phyloP scores from a whole-genome alignment of 2,797 vertebrate genomes.

The Sebastes dallii region DNA sequence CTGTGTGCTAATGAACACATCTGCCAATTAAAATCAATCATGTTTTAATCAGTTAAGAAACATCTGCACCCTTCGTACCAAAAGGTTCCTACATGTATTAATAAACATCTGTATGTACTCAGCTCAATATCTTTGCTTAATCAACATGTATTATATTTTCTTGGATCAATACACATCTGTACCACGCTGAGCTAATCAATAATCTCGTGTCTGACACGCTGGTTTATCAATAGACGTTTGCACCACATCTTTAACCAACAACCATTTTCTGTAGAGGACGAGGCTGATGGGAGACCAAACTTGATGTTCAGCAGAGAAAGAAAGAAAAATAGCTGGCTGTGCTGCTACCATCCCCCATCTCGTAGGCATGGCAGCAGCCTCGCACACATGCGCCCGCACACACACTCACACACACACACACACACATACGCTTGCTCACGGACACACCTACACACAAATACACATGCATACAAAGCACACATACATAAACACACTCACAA shows the following conservation, averaged over 20 bases:
- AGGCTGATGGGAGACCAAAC: constrained; percentile 74
- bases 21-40: constrained; percentile 5
- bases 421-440: constrained; percentile 28
- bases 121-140: background rate
- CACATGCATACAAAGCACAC: constrained; percentile 34
- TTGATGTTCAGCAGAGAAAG: constrained; percentile 80
- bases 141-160: constrained; percentile 8
- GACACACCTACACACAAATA: constrained; percentile 46
- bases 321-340: constrained; percentile 79
- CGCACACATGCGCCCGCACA: constrained; percentile 58
- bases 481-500: background rate
- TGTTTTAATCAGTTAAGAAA: background rate
- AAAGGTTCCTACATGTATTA: background rate
- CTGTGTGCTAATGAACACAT: background rate
- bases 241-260: constrained; percentile 33
- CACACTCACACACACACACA: constrained; percentile 50
- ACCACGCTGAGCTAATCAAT: constrained; percentile 12
- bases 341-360: constrained; percentile 77
- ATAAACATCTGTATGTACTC: background rate
- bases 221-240: constrained; percentile 16
- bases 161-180: constrained; percentile 32
- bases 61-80: background rate
- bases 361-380: constrained; percentile 78
- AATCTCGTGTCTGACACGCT: background rate
- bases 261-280: constrained; percentile 50